These are phyloP conservation scores for Ophioninae sp. DNA, from an alignment of 2,888 invertebrate genomes.

Conservation along the genomic window DNA sequence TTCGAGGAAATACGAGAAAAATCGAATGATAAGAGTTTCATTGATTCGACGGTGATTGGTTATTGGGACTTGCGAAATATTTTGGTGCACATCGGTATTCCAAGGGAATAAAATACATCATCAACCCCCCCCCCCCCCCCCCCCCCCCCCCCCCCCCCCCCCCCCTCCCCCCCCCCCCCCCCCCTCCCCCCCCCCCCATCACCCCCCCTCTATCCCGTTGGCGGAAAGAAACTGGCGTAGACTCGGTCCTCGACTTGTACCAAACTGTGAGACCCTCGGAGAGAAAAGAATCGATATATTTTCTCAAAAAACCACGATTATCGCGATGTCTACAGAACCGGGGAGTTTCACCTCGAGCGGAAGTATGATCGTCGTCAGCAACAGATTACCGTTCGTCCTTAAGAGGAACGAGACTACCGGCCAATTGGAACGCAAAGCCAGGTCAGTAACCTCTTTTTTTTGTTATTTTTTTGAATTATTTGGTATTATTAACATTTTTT, in stretches of 20 bases:
- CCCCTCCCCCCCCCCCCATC: too few species aligned
- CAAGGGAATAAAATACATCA: background rate
- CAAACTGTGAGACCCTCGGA: slow-evolving; percentile 16
- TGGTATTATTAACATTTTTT: background rate
- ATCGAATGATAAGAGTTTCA: too few species aligned
- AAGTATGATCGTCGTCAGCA: slow-evolving; percentile 95
- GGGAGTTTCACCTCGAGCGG: slow-evolving; percentile 81
- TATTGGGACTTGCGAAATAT: too few species aligned
- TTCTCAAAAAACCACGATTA: slow-evolving; percentile 39
- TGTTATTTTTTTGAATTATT: background rate
- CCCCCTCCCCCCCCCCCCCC: too few species aligned
- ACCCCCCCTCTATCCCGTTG: background rate
- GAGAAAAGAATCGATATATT: slow-evolving; percentile 15
- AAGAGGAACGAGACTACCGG: slow-evolving; percentile 88
- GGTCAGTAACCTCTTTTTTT: slow-evolving; percentile 83
- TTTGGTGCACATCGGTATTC: slow-evolving; percentile 8
- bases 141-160: too few species aligned
- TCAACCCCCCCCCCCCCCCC: too few species aligned
- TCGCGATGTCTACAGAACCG: slow-evolving; percentile 76
- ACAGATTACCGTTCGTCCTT: slow-evolving; percentile 93
- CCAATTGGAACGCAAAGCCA: slow-evolving; percentile 90
- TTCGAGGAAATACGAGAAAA: too few species aligned
- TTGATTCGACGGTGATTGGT: too few species aligned
- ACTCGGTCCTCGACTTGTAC: slow-evolving; percentile 14
- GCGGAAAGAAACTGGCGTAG: background rate